These are phyloP conservation scores for Drosophila pruinosa DNA, from an alignment of 1,140 invertebrate genomes.

Conservation along the genomic window DNA sequence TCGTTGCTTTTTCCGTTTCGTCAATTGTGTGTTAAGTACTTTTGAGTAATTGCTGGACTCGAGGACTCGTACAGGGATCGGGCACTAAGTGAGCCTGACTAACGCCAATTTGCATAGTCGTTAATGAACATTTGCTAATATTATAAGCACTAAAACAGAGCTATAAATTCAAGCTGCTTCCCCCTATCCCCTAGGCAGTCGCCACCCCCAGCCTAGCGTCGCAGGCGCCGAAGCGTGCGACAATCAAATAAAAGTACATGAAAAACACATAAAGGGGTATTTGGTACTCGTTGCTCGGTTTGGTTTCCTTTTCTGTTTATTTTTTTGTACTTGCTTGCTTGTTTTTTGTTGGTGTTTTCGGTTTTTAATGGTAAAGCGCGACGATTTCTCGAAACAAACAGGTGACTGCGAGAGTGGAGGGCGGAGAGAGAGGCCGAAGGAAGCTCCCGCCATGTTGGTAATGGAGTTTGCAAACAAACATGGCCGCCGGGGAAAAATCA, in stretches of 20 bases:
- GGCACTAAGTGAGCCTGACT: constrained; percentile 50
- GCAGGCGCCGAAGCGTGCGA: constrained; percentile 70
- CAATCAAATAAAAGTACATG: constrained; percentile 81
- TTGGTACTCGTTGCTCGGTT: constrained; percentile 18
- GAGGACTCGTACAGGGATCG: constrained; percentile 17
- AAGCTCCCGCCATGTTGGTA: constrained; percentile 75
- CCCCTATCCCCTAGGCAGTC: neutral
- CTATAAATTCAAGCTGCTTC: constrained; percentile 46
- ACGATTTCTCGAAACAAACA: constrained; percentile 77
- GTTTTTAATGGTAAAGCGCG: constrained; percentile 74
- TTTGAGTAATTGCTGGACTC: constrained; percentile 64
- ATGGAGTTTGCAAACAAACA: constrained; percentile 81
- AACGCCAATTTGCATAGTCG: constrained; percentile 73
- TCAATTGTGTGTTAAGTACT: constrained; percentile 75
- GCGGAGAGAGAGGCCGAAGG: constrained; percentile 1
- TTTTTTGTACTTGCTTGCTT: neutral
- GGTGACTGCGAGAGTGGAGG: constrained; percentile 27
- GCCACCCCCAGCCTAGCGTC: neutral
- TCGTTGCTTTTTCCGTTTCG: constrained; percentile 24
- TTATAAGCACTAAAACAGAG: constrained; percentile 76
- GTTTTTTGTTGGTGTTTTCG: constrained; percentile 12
- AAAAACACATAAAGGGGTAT: constrained; percentile 78
- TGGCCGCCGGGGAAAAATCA: constrained; percentile 80
- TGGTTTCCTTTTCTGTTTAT: constrained; percentile 25
- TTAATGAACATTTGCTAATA: constrained; percentile 81